Evolutionary conservation across 1,140 invertebrate species (phyloP), one percentile per base, ranked within the genome.

Genomic region (Berghia stephanieae): DNA sequence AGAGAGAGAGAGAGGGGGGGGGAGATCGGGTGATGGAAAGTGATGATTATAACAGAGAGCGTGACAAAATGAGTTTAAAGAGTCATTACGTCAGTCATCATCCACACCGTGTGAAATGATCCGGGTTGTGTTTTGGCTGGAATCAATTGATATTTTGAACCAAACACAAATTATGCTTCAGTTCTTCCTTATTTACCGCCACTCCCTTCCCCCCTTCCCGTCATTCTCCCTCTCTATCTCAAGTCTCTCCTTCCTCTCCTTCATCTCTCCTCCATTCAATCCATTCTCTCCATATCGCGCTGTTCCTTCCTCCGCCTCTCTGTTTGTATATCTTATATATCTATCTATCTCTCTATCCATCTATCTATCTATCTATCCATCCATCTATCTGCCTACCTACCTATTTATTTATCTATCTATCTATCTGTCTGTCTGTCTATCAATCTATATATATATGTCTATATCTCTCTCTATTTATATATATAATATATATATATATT

Each of bases 281-380:
- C 55, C 21, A 57, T 57, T 31, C 52, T 18, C 18, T 6, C 52
- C 52, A n/a, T 18, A 57, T 57, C 55, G n/a, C 31, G 24, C 18
- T 40, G 13, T 40, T 42, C 13, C 31, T 6, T 42, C 18, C 34
- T 5, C 67, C 40, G 24, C 34, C 63, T 67, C 21, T 67, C 63
- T 67, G 34, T 34, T 34, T 67, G 34, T 67, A 21, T 34, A 36
- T 69, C 67, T 21, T 0, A 40, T 70, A 38, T 70, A 24, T 70
- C 68, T 42, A 40, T 70, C 40, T 42, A 24, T 70, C 68, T 42
- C 34, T 42, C 38, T 70, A 40, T 38, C 68, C 46, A 40, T 70
- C 68, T 70, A 38, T 68, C 66, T 68, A 36, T 68, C 66, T 68
- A 36, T 68, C 34, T 70, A 24, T 70, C 34, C 44, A 24, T 70